These are phyloP conservation scores for Montipora efflorescens DNA, from an alignment of 64 coral and sea anemone species.

Conservation along the genomic window DNA sequence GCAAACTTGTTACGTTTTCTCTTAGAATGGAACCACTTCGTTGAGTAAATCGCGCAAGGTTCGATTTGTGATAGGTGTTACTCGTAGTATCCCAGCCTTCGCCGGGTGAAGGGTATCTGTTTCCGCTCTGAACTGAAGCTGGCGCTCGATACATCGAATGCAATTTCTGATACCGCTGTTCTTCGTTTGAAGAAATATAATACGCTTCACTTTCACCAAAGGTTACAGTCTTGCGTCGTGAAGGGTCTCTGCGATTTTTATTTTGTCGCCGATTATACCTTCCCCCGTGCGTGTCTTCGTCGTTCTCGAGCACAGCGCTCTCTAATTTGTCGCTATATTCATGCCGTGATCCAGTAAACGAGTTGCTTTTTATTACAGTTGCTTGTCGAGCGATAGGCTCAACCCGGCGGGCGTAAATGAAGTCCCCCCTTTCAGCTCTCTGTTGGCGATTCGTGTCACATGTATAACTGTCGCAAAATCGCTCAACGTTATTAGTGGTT, in stretches of 20 bases:
- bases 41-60: neutral
- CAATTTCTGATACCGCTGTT: neutral
- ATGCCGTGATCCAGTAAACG: conserved; percentile 47
- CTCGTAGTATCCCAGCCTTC: neutral
- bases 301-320: neutral
- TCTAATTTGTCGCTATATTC: conserved; percentile 2
- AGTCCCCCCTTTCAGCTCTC: neutral
- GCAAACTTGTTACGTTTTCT: neutral
- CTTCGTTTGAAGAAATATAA: conserved; percentile 19
- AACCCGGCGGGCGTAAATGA: neutral
- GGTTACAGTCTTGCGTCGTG: conserved; percentile 68
- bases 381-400: neutral
- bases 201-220: conserved; percentile 59
- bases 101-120: neutral
- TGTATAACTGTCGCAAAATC: neutral
- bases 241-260: conserved; percentile 27
- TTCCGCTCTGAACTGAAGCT: neutral
- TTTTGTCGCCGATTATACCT: neutral
- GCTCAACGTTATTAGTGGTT: conserved; percentile 1
- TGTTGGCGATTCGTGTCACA: conserved; percentile 3
- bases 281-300: neutral
- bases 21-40: neutral
- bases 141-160: neutral
- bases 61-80: neutral
- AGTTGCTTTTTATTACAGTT: conserved; percentile 45